Conservation (phyloP, 2,888 invertebrate genomes). For the Ophion obscuratus region DNA sequence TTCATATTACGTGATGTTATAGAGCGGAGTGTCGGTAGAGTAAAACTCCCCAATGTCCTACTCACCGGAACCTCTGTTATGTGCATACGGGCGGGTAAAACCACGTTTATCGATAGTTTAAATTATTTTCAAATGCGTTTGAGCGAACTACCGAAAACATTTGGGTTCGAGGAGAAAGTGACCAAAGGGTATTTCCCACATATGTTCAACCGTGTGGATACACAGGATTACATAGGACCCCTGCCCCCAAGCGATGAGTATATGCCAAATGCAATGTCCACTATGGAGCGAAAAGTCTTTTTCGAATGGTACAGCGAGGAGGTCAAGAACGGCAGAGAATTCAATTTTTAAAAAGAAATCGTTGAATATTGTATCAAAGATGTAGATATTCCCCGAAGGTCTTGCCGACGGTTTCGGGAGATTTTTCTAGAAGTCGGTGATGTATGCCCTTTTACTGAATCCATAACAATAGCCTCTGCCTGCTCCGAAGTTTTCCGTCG, state of each 20-base stretch:
- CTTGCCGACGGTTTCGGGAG: slow-evolving; percentile 46
- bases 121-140: slow-evolving; percentile 76
- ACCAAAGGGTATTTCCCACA: slow-evolving; percentile 73
- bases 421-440: slow-evolving; percentile 65
- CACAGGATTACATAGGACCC: slow-evolving; percentile 40
- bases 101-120: slow-evolving; percentile 71
- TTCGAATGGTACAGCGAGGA: background rate
- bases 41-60: slow-evolving; percentile 39
- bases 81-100: slow-evolving; percentile 51
- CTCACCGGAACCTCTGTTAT: slow-evolving; percentile 22
- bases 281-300: background rate
- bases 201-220: slow-evolving; percentile 70
- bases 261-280: background rate
- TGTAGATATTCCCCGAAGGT: background rate
- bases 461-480: slow-evolving; percentile 51
- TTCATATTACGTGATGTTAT: slow-evolving; percentile 55
- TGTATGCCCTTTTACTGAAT: slow-evolving; percentile 74
- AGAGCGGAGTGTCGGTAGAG: slow-evolving; percentile 67
- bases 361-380: background rate
- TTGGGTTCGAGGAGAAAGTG: slow-evolving; percentile 65
- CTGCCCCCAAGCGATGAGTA: background rate
- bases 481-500: slow-evolving; percentile 45
- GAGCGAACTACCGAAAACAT: slow-evolving; percentile 71
- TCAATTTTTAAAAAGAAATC: slow-evolving; percentile 10
- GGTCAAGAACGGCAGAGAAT: background rate